Base-by-base conservation (phyloP, 2,113 vertebrate genomes). In the Rhinoderma darwinii region DNA sequence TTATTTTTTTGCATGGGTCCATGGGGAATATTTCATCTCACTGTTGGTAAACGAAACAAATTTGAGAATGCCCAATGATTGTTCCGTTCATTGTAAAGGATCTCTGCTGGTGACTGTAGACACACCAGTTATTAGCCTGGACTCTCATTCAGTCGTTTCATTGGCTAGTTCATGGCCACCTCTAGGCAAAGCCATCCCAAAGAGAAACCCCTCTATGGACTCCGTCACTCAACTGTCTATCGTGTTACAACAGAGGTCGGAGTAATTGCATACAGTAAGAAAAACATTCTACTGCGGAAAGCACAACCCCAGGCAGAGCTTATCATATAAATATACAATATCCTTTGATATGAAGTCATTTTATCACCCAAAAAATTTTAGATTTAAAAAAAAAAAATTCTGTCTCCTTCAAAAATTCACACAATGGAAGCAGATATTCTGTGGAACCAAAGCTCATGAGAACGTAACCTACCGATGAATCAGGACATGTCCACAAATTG, bases 321-420 rank as follows among this genome's bases (percentile, higher is more conserved):
- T 2, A 18, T 30, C 51, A 77, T 77, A 77, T 51, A 32, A 25
- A 77, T 77, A 77, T 76, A 76, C 14, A 50, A 76, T 9, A 30
- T 47, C 14, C 41, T 30, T 50, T 43, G 18, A 50, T 15, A 2
- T 61, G 51, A 18, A 61, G 44, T n/a, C 59, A 61, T 61, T 25
- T 61, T n/a, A 61, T 12, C 14, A 11, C 9, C 9, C 9, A 47
- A 47, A 47, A 47, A 47, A 47, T 11, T 11, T 11, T 47, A 47
- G 14, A 43, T 20, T 27, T 50, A 0, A 32, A 51, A 50, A 47
- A 51, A 5, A 50, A 50, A n/a, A 30, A 18, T 2, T 44, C 25
- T 50, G n/a, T 25, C 41, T n/a, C 47, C 6, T 27, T 76, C 22
- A 44, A 41, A 10, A 76, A 7, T 76, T 4, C 10, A 14, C 63